A percentile compares a stretch with the other conserved stretches of the same genome.
Conservation (phyloP, 2,888 invertebrate genomes). For the Heliconius ethilla region DNA sequence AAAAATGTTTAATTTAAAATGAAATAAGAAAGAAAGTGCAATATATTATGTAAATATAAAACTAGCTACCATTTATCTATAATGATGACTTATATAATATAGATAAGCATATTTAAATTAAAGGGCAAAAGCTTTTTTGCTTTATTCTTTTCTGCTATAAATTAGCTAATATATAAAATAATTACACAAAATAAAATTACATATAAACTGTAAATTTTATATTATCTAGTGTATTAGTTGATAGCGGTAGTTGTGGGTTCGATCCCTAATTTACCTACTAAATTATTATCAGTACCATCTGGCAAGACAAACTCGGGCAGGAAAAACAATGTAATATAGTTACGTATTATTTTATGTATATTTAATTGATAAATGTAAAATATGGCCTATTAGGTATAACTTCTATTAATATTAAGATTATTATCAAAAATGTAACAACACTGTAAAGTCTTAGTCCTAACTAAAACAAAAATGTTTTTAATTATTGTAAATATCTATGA, state of each 20-base stretch:
- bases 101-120: neutral
- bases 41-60: slow-evolving; percentile 6
- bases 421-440: too few species aligned
- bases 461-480: neutral
- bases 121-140: neutral
- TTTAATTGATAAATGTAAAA: neutral
- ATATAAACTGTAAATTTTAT: neutral
- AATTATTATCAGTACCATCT: neutral
- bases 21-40: neutral
- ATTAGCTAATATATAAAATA: neutral
- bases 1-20: too few species aligned
- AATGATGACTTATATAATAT: neutral
- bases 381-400: neutral
- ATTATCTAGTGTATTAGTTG: neutral
- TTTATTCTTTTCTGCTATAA: neutral
- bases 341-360: neutral
- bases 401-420: too few species aligned
- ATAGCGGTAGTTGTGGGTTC: neutral
- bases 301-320: neutral
- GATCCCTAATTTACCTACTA: neutral
- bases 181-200: neutral
- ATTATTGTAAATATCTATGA: neutral
- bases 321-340: neutral
- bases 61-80: neutral
- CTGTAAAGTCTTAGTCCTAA: neutral